Percentiles rank a stretch among this genome's conserved stretches.
phyloP scores from a whole-genome alignment of 2,797 vertebrate genomes.

The Chelidonichthys spinosus region DNA sequence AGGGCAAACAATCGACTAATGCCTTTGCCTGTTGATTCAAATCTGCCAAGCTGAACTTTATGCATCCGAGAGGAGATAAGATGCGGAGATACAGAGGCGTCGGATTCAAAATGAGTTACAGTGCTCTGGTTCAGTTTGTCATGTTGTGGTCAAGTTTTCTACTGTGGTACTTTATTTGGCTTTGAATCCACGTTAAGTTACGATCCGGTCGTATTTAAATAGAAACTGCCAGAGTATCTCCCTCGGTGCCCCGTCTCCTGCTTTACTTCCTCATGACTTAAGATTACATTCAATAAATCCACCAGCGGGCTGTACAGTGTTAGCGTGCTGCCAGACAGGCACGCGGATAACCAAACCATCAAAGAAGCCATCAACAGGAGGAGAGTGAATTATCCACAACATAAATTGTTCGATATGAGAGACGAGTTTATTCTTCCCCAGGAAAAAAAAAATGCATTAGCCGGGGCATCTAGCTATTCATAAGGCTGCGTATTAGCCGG shows the following conservation, averaged over 20 bases:
- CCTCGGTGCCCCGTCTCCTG: not conserved
- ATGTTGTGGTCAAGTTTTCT: constrained; percentile 37
- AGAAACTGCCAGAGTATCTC: constrained; percentile 12
- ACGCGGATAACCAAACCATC: constrained; percentile 8
- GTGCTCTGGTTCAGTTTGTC: constrained; percentile 39
- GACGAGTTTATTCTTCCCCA: constrained; percentile 13
- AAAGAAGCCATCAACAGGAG: constrained; percentile 18
- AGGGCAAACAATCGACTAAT: constrained; percentile 70
- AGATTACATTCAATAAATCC: constrained; percentile 24
- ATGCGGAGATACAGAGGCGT: constrained; percentile 56
- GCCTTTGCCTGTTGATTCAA: constrained; percentile 77
- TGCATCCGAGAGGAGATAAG: constrained; percentile 69
- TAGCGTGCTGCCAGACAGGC: constrained; percentile 5
- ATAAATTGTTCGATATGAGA: constrained; percentile 37
- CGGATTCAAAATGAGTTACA: constrained; percentile 66
- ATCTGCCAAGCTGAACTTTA: constrained; percentile 71
- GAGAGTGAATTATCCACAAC: constrained; percentile 42
- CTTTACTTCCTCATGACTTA: constrained; percentile 8
- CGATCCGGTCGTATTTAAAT: constrained; percentile 35
- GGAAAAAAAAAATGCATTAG: constrained; percentile 51
- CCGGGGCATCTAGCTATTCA: constrained; percentile 49
- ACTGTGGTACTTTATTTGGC: constrained; percentile 5
- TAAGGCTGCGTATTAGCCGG: constrained; percentile 39
- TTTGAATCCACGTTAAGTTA: constrained; percentile 25
- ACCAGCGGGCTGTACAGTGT: constrained; percentile 1